Evolutionary conservation across 2,113 vertebrate species (phyloP).

Genomic region (western clawed frog (Xenopus tropicalis)): UCB_Xtro_10.0 CM004447.2:68336501-68337000

Average conservation of each 20-base stretch:
- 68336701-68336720: not conserved
- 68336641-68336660: too few relatives aligned
- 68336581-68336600: too few relatives aligned
- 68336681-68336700: too few relatives aligned
- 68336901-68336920: slow-evolving; percentile 34
- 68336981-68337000: not conserved
- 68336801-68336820: slow-evolving; percentile 2
- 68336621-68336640: too few relatives aligned
- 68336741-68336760: not conserved
- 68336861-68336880: slow-evolving; percentile 26
- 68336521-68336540: too few relatives aligned
- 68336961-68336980: slow-evolving; percentile 7
- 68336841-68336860: slow-evolving; percentile 31
- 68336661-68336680: too few relatives aligned
- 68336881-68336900: not conserved
- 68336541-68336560: too few relatives aligned
- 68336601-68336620: too few relatives aligned
- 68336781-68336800: not conserved
- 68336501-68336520: too few relatives aligned
- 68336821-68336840: slow-evolving; percentile 15
- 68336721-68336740: not conserved
- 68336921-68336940: slow-evolving; percentile 7
- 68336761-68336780: not conserved
- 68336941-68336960: slow-evolving; percentile 5
- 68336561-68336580: too few relatives aligned